A percentile compares a stretch with the other conserved stretches of the same genome.
phyloP scores from a whole-genome alignment of 2,797 vertebrate species.

The Podarcis siculus region DNA sequence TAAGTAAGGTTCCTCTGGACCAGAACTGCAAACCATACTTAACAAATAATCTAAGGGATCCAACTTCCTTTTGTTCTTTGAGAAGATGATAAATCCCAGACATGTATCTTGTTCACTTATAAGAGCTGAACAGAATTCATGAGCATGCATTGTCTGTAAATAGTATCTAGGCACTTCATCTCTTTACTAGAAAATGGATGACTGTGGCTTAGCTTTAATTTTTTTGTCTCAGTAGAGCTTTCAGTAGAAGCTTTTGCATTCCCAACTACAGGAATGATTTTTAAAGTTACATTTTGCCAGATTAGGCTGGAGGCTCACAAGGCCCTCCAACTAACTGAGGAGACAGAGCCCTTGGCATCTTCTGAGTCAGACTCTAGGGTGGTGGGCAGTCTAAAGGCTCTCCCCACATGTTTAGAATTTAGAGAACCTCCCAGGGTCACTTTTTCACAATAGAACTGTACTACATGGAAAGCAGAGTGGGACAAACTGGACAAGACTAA shows the following conservation, averaged over 20 bases:
- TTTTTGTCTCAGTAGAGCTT: neutral
- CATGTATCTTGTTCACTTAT: neutral
- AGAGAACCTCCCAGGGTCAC: too few species aligned
- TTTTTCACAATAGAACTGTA: too few species aligned
- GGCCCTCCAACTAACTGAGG: too few species aligned
- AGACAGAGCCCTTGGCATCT: too few species aligned
- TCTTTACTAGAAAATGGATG: neutral
- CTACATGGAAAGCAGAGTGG: too few species aligned
- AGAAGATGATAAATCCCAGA: neutral
- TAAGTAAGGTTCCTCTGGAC: neutral
- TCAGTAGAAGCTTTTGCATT: neutral
- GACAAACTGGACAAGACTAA: too few species aligned
- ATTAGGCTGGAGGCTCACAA: too few species aligned
- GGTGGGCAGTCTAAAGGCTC: too few species aligned
- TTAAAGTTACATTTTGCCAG: neutral
- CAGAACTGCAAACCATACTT: neutral
- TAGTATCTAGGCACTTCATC: neutral
- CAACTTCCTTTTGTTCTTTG: neutral
- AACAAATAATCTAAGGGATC: neutral
- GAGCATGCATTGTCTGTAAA: neutral
- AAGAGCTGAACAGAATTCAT: neutral
- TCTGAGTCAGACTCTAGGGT: too few species aligned
- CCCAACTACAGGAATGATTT: neutral
- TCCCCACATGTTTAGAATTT: too few species aligned
- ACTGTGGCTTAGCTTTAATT: neutral